These are phyloP conservation scores for Cataglyphis rosenhaueri DNA, from an alignment of 2,888 invertebrate genomes.

Conservation along the genomic window DNA sequence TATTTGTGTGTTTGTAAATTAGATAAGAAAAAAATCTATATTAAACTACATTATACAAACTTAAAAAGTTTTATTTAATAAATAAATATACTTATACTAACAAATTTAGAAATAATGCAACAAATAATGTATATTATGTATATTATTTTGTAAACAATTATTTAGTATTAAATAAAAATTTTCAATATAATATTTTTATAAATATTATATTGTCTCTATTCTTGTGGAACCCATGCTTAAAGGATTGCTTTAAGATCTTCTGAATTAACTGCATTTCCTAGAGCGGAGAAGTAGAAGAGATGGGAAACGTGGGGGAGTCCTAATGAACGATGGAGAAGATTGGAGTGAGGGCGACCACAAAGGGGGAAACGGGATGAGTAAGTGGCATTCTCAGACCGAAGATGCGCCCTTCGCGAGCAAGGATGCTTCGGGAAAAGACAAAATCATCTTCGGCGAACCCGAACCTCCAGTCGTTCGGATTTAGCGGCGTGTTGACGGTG, in stretches of 20 bases:
- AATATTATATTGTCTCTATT: too few relatives aligned
- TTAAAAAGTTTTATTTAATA: too few relatives aligned
- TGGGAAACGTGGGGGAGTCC: background rate
- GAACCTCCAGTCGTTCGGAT: slow-evolving; percentile 63
- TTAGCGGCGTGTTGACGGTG: slow-evolving; percentile 63
- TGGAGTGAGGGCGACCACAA: slow-evolving; percentile 24
- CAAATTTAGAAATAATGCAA: too few relatives aligned
- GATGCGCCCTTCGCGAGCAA: slow-evolving; percentile 11
- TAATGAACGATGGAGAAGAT: slow-evolving; percentile 37
- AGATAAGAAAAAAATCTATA: too few relatives aligned
- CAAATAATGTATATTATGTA: too few relatives aligned
- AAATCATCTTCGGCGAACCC: slow-evolving; percentile 66
- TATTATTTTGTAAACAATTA: too few relatives aligned
- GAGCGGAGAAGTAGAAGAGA: background rate
- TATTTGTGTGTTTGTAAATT: too few relatives aligned
- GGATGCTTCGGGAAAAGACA: slow-evolving; percentile 36
- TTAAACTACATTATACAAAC: too few relatives aligned
- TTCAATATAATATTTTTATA: too few relatives aligned
- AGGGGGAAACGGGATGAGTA: slow-evolving; percentile 23
- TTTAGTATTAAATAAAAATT: background rate
- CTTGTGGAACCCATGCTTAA: background rate
- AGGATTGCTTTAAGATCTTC: slow-evolving; percentile 15
- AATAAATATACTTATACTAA: too few relatives aligned
- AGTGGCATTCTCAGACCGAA: slow-evolving; percentile 20
- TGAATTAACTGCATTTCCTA: slow-evolving; percentile 54